Percentiles rank a stretch among this genome's conserved stretches.
Evolutionary conservation across 1,140 invertebrate genomes (phyloP).

Genomic region (Drosophila kurseongensis): DNA sequence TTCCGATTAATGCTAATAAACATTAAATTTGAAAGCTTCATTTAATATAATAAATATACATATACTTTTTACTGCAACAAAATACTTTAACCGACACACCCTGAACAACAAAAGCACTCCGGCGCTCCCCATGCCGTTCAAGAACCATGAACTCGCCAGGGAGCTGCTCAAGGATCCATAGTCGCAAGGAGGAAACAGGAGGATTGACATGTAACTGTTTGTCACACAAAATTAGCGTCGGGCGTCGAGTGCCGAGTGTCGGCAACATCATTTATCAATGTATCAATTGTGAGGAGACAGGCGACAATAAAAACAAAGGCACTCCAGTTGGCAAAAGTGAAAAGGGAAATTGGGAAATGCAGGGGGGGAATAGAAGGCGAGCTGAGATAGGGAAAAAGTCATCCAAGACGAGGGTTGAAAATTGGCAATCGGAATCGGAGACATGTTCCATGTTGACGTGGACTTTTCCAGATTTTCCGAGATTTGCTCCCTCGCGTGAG

Average conservation of each 20-base stretch:
- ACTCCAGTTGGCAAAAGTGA: slow-evolving; percentile 6
- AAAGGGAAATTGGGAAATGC: not conserved
- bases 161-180: not conserved
- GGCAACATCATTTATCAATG: slow-evolving; percentile 76
- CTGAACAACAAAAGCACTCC: not conserved
- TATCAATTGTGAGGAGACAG: slow-evolving; percentile 71
- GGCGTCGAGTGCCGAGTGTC: slow-evolving; percentile 36
- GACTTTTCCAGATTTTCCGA: slow-evolving; percentile 24
- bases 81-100: not conserved
- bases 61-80: too few relatives aligned
- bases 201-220: slow-evolving; percentile 72
- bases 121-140: not conserved
- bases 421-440: slow-evolving; percentile 30
- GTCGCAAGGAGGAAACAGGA: slow-evolving; percentile 17
- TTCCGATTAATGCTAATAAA: too few relatives aligned
- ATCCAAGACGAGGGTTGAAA: slow-evolving; percentile 44
- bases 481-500: slow-evolving; percentile 3
- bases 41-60: too few relatives aligned
- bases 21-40: too few relatives aligned
- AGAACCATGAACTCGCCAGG: not conserved
- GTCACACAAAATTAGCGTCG: slow-evolving; percentile 76
- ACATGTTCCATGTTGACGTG: slow-evolving; percentile 32
- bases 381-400: slow-evolving; percentile 14
- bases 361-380: slow-evolving; percentile 12
- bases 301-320: slow-evolving; percentile 70